Conservation (phyloP, 2,797 vertebrate genomes). For the Esox lucius region DNA sequence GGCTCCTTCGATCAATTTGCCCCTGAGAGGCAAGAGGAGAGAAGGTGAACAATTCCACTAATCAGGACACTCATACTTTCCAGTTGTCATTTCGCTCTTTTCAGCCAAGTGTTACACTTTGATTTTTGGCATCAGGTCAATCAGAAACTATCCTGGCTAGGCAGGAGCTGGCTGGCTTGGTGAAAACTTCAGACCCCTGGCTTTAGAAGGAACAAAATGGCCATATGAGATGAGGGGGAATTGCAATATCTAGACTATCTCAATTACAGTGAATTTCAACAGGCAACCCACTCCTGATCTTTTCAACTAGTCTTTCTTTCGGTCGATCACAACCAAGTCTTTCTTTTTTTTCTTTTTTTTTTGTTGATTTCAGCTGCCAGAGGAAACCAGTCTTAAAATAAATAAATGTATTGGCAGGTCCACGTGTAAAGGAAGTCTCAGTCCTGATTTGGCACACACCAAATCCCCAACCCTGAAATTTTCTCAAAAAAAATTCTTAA, state of each 20-base stretch:
- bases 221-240: conserved; percentile 35
- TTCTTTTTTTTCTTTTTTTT: no score
- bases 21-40: conserved; percentile 27
- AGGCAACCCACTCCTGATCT: no score
- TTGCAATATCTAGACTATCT: conserved; percentile 6
- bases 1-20: conserved; percentile 32
- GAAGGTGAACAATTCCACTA: conserved; percentile 44
- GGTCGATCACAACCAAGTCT: no score
- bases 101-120: conserved; percentile 35
- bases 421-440: background rate
- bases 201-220: conserved; percentile 36
- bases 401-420: background rate
- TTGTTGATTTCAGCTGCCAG: no score
- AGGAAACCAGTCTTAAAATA: background rate
- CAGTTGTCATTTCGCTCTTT: conserved; percentile 46
- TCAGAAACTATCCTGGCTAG: conserved; percentile 34
- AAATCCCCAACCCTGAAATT: no score
- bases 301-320: no score
- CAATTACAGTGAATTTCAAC: background rate
- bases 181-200: conserved; percentile 46
- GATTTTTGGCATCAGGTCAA: conserved; percentile 42
- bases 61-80: conserved; percentile 53
- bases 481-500: no score
- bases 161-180: conserved; percentile 21
- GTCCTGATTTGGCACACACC: no score